Evolutionary conservation across 37 sponge, comb jelly and placozoan genomes (phyloP), one percentile per base, ranked within the genome.

Genomic region (Lycopodina hypogea): DNA sequence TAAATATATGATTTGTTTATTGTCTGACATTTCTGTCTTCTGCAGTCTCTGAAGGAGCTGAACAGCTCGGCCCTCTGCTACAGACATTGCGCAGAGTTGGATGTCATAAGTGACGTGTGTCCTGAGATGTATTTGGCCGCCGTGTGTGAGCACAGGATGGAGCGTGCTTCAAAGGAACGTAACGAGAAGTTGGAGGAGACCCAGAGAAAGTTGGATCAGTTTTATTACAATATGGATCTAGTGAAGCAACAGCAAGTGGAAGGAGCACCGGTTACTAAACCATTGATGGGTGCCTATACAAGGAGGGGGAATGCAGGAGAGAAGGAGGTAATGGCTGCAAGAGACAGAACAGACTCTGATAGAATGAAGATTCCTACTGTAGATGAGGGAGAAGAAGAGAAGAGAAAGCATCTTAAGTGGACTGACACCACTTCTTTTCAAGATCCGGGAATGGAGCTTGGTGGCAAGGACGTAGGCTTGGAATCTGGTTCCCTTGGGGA

Each of bases 131-230:
- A 80, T 72, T 30, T 42, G 40, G 73, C 85, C 21, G 81, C 77
- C n/a, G 58, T 80, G 48, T 89, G 90, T 70, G 81, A 84, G 53
- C 53, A 80, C 24, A 74, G 42, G 78, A 84, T 81, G 67, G 79
- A 81, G 60, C 32, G 70, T 34, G 66, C 69, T 24, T 72, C 78
- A 23, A 51, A 21, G 62, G 61, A 86, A 42, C 69, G 73, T 19
- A 42, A 71, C 52, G 55, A 42, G 19, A 75, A 81, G 81, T 62
- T 86, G 60, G 81, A 68, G 71, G 34, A 35, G 26, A 80, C 87
- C 0, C 61, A 78, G 62, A 59, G 33, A 61, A 86, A 86, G 76
- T 70, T 86, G 45, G 81, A 86, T 36, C 65, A 75, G 70, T 80
- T 86, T 51, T 86, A 86, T 37, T 50, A 57, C 52, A 86, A 80